Evolutionary conservation across 1,140 invertebrate species (phyloP).

Genomic region (Ceratitis capitata): DNA sequence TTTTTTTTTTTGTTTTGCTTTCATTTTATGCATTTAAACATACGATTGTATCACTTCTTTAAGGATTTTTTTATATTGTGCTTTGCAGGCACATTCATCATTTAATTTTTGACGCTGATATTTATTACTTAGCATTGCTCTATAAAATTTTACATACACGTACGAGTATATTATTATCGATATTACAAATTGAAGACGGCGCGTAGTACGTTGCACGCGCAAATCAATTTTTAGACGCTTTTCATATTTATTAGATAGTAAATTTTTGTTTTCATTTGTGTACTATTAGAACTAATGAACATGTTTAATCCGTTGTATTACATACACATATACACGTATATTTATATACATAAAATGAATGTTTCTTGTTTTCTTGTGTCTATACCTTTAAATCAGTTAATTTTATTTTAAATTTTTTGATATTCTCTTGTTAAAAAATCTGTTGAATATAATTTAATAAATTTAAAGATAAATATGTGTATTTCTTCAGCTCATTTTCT

Average conservation of each 20-base stretch:
- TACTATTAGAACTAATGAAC: neutral
- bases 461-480: too few relatives aligned
- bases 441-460: too few relatives aligned
- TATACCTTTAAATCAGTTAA: too few relatives aligned
- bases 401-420: too few relatives aligned
- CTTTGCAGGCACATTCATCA: neutral
- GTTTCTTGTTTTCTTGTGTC: too few relatives aligned
- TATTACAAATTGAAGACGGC: neutral
- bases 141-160: neutral
- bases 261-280: too few relatives aligned
- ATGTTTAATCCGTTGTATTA: neutral
- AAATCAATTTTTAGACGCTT: too few relatives aligned
- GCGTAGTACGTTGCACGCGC: neutral
- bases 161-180: neutral
- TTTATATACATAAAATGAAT: too few relatives aligned
- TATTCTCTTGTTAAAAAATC: too few relatives aligned
- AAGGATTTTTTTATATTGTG: neutral
- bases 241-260: too few relatives aligned
- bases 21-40: neutral
- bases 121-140: neutral
- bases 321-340: too few relatives aligned
- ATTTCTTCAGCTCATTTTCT: too few relatives aligned
- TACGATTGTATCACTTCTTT: neutral
- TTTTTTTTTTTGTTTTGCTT: neutral
- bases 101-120: neutral